Conservation (phyloP, 2,797 vertebrate genomes). For the Bryconaethiops microstoma region DNA sequence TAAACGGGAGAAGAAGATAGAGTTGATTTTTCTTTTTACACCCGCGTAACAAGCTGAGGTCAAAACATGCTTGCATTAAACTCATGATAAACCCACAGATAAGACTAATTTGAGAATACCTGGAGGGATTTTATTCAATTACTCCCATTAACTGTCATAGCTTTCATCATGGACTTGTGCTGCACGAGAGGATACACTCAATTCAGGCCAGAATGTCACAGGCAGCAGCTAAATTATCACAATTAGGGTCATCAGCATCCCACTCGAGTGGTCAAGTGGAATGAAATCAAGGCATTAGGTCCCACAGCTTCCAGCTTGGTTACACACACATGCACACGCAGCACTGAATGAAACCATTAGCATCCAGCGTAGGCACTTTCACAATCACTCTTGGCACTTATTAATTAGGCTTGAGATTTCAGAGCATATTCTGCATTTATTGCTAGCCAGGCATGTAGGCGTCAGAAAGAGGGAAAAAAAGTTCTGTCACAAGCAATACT, state of each 20-base stretch:
- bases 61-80: not conserved
- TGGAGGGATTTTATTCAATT: constrained; percentile 17
- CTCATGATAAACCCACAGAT: not conserved
- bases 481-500: constrained; percentile 50
- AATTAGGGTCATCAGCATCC: constrained; percentile 76
- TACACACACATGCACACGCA: constrained; percentile 41
- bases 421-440: constrained; percentile 54
- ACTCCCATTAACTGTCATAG: constrained; percentile 3
- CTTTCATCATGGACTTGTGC: constrained; percentile 11
- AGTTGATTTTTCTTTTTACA: not conserved
- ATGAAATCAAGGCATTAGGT: constrained; percentile 68
- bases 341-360: constrained; percentile 54
- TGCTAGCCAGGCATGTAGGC: constrained; percentile 46
- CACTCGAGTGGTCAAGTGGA: constrained; percentile 67
- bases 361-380: constrained; percentile 42
- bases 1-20: not conserved
- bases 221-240: constrained; percentile 70
- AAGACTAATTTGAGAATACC: not conserved
- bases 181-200: constrained; percentile 51
- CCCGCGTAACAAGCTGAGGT: not conserved
- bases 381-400: constrained; percentile 56
- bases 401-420: constrained; percentile 59
- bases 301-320: constrained; percentile 46
- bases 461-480: constrained; percentile 49
- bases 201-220: constrained; percentile 56